Conservation (phyloP, 2,113 vertebrate genomes). For the Gasterosteus nipponicus region DNA sequence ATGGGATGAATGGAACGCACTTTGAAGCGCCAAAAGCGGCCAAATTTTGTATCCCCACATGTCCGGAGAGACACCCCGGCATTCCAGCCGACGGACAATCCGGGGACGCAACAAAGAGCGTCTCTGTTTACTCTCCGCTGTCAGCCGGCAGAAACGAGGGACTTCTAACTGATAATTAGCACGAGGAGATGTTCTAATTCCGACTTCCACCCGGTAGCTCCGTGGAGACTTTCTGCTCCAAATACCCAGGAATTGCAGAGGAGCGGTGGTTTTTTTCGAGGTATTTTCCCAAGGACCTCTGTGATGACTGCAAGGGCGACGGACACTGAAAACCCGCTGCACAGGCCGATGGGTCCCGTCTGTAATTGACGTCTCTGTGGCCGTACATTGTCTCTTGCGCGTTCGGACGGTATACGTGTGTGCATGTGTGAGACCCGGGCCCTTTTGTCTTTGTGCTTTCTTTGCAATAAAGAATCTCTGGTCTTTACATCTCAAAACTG, state of each 20-base stretch:
- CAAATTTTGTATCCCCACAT: slow-evolving; percentile 39
- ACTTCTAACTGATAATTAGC: slow-evolving; percentile 67
- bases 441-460: background rate
- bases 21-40: slow-evolving; percentile 49
- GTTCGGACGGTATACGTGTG: no score
- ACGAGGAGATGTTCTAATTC: slow-evolving; percentile 58
- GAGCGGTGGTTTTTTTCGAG: slow-evolving; percentile 30
- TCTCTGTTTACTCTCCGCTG: slow-evolving; percentile 63
- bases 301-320: slow-evolving; percentile 8
- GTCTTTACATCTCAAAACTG: background rate
- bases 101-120: slow-evolving; percentile 47
- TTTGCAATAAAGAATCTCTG: background rate
- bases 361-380: background rate
- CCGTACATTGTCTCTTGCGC: no score
- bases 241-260: slow-evolving; percentile 64
- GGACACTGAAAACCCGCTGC: slow-evolving; percentile 25
- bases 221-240: slow-evolving; percentile 75
- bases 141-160: slow-evolving; percentile 45
- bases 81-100: slow-evolving; percentile 41
- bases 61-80: slow-evolving; percentile 30
- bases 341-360: slow-evolving; percentile 26
- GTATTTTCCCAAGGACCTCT: slow-evolving; percentile 48
- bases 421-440: background rate
- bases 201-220: slow-evolving; percentile 58
- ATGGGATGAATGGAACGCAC: slow-evolving; percentile 31